Evolutionary conservation across 2,888 invertebrate genomes (phyloP), one percentile per base, ranked within the genome.

Genomic region (Acrobasis repandana): DNA sequence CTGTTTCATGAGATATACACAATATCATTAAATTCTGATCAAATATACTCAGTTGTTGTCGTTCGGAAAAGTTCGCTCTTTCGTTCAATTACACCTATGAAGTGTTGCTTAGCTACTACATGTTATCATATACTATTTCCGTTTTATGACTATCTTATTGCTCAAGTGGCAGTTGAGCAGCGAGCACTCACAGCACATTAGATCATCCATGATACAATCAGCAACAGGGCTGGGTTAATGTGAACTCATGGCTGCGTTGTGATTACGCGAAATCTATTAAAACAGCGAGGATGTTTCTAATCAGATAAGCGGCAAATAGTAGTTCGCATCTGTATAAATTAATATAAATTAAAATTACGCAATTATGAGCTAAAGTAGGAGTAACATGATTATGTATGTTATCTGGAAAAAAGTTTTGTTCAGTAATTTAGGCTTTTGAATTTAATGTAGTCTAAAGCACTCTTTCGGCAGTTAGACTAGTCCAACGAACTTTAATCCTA

Each of bases 181-280:
- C 16, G 36, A 4, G 11, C 15, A 46, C 15, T 52, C 52, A 3
- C 16, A 33, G 47, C 46, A 57, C 47, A 57, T 57, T 57, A 57
- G 56, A 57, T 57, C 56, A 57, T 57, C 56, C 15, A 47, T 57
- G 56, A 57, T 57, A 57, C 56, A 57, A 57, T 57, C 47, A 47
- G 56, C 16, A 47, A 33, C 56, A 57, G 56, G 16, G 47, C 16
- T 4, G 38, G 38, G 52, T 38, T 54, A 38, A n/a, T 38, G 58
- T 46, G 18, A 56, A 58, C 52, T 48, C 58, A 58, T 34, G 48
- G 16, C 58, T 34, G n/a, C 51, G 33, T 20, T 33, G 47, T 61
- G 51, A 61, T 57, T 50, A 51, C 48, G 54, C 48, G 18, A 54
- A 54, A 54, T 38, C 18, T 54, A 11, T 36, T 36, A 54, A 11